These are phyloP conservation scores for Diceros bicornis DNA, from an alignment of 2,797 vertebrate species.

Conservation along the genomic window DNA sequence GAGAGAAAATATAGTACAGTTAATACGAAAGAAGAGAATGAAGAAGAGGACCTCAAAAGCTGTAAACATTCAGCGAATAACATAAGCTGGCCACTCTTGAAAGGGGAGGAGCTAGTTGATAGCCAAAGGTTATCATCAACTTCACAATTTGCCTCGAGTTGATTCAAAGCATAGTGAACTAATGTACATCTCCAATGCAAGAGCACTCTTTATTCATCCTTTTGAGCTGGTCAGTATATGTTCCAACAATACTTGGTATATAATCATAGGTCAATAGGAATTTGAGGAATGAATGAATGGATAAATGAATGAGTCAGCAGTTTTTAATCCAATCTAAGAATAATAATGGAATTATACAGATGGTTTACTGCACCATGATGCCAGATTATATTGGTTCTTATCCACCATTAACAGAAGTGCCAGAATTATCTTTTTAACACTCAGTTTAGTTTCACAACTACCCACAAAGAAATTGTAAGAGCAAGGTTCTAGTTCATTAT, in stretches of 20 bases:
- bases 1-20: not conserved
- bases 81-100: not conserved
- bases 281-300: not conserved
- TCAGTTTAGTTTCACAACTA: conserved; percentile 57
- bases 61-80: not conserved
- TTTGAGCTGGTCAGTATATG: not conserved
- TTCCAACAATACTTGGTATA: not conserved
- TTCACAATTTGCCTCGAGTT: not conserved
- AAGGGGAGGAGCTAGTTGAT: not conserved
- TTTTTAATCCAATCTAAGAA: conserved; percentile 43
- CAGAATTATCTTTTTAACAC: conserved; percentile 33
- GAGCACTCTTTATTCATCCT: not conserved
- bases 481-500: not conserved
- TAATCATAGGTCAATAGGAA: not conserved
- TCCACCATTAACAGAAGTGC: not conserved
- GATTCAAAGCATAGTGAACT: not conserved
- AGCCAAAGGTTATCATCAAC: not conserved
- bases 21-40: conserved; percentile 37
- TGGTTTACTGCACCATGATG: not conserved
- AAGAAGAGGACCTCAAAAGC: not conserved
- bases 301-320: not conserved
- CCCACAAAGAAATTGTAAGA: not conserved
- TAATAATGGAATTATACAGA: not conserved
- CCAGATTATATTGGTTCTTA: not conserved
- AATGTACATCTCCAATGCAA: not conserved